Evolutionary conservation across 2,888 invertebrate species (phyloP), one percentile per base, ranked within the genome.

Genomic region (Drosophila pullipes): DNA sequence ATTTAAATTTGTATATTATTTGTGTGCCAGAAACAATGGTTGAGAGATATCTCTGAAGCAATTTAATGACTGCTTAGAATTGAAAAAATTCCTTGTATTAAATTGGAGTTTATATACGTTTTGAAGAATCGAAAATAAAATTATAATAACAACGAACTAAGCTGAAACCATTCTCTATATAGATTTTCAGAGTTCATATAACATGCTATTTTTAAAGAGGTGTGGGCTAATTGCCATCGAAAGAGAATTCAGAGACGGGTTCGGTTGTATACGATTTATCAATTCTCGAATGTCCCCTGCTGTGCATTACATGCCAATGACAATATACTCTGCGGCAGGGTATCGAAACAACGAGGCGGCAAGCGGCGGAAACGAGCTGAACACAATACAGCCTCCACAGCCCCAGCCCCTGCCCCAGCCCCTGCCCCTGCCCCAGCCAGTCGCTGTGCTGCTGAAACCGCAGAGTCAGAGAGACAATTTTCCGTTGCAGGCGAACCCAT

Each of bases 281-380:
- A 39, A 35, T 52, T 22, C 52, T 31, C n/a, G 50, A 31, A 37
- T 57, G 55, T 31, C 47, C 16, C 70, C 70, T 18, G 76, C 70
- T 75, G 76, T 58, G 76, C 60, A 50, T 65, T 37, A 30, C 75
- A 78, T 37, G 58, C 60, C 41, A 54, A 25, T 33, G 72, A 72
- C 59, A 41, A 60, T 72, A 25, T 41, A 44, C 62, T 28, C 63
- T 47, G 28, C 22, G 47, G 47, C 65, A 81, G 81, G 64, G 81
- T 76, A 72, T 67, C 30, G 7, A 49, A 50, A 68, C 30, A 11
- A 47, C 44, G 59, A 41, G 54, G 62, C 61, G 64, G 67, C 61
- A 69, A 64, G 62, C 69, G 72, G 57, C 79, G 87, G 78, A 85
- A 83, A 80, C 87, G 74, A 76, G 78, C 79, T 68, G 79, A 71